A percentile compares a stretch with the other conserved stretches of the same genome.
Conservation (phyloP, 1,140 invertebrate genomes). For the Drosophila melanica region DNA sequence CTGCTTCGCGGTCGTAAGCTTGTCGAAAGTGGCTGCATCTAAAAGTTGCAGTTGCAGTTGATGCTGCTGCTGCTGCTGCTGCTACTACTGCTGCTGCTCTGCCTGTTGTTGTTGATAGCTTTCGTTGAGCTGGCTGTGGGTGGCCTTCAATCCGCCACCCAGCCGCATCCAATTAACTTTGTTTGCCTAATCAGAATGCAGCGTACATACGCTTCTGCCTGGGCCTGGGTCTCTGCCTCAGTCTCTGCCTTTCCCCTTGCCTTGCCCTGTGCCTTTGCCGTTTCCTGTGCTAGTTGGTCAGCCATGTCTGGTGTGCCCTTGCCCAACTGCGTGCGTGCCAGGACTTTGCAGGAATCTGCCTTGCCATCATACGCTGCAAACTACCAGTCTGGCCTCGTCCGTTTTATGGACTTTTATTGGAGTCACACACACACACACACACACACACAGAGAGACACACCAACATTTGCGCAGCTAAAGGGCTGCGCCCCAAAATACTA, state of each 20-base stretch:
- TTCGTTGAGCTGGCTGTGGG: conserved; percentile 25
- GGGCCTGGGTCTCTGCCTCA: background rate
- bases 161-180: conserved; percentile 76
- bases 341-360: conserved; percentile 44
- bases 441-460: background rate
- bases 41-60: conserved; percentile 17
- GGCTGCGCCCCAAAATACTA: conserved; percentile 43
- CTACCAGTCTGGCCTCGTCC: conserved; percentile 32
- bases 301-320: conserved; percentile 42
- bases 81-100: background rate
- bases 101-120: conserved; percentile 23
- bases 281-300: conserved; percentile 31
- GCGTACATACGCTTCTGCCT: conserved; percentile 20
- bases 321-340: conserved; percentile 53
- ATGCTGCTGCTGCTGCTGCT: background rate
- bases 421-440: conserved; percentile 27
- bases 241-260: background rate
- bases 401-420: conserved; percentile 40
- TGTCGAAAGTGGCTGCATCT: conserved; percentile 28
- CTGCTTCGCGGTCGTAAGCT: conserved; percentile 12
- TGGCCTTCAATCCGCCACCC: conserved; percentile 47
- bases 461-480: background rate
- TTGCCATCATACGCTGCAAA: conserved; percentile 24
- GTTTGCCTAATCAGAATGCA: conserved; percentile 79
- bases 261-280: conserved; percentile 24